Base-by-base conservation (phyloP, 2,888 invertebrate species). In the Diarsia brunnea region DNA sequence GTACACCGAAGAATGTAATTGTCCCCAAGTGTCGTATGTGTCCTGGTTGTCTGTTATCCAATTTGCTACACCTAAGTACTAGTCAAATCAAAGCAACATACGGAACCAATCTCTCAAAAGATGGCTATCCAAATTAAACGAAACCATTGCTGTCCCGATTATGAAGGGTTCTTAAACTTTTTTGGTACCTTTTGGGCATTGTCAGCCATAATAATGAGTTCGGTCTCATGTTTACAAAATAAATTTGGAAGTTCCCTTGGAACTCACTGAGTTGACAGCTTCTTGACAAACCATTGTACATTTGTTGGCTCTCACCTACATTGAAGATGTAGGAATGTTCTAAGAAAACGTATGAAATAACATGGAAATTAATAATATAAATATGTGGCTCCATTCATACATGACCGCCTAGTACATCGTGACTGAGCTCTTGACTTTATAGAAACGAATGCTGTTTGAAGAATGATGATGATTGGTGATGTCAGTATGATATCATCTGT, bases 151-250 rank as follows among this genome's bases (percentile, higher is more conserved):
- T 73, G 85, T 72, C 75, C 75, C 71, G 75, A 71, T 76, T 82
- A 74, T 75, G 78, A 88, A 81, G 78, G 65, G 78, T 76, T 83
- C 75, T 72, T 82, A 63, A 72, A 77, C 72, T 75, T 72, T 85
- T 81, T 84, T 74, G 43, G 53, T 79, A 65, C 69, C 51, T 74
- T 84, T 82, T 74, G 78, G 79, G 68, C 68, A 75, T 85, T 89
- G 84, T 85, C 81, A 78, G 83, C 67, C 45, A 60, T 68, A 75
- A 80, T 88, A 88, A 88, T 88, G 81, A 88, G 84, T 72, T 69
- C 64, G 58, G 49, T 69, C 19, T 70, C 24, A 69, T 87, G 82
- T 87, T 88, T 87, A 85, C 87, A 81, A 84, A 84, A 85, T 85
- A 87, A 81, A 87, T 88, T 88, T 88, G 80, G 73, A 82, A 47